Percentiles rank a stretch among this genome's conserved stretches.
These are phyloP conservation scores for Melangyna quadrimaculata DNA, from an alignment of 2,888 invertebrate species.

Conservation along the genomic window DNA sequence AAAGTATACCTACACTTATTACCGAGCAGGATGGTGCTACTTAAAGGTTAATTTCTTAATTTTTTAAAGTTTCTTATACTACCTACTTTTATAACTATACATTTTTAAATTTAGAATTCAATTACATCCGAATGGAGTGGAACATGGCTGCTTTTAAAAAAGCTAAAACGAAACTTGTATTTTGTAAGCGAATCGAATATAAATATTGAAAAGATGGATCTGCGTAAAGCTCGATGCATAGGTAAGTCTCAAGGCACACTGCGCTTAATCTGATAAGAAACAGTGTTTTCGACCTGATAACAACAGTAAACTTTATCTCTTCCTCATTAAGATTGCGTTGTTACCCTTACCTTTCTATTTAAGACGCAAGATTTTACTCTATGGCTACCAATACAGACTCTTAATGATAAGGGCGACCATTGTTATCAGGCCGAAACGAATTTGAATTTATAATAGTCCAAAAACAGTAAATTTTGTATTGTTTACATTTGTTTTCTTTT, in stretches of 20 bases:
- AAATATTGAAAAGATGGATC: conserved; percentile 85
- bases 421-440: too few relatives aligned
- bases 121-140: conserved; percentile 85
- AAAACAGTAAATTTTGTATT: too few relatives aligned
- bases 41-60: conserved; percentile 83
- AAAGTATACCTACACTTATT: conserved; percentile 87
- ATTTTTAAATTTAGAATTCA: conserved; percentile 75
- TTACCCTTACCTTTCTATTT: too few relatives aligned
- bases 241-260: conserved; percentile 81
- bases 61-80: neutral
- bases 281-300: too few relatives aligned
- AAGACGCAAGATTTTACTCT: too few relatives aligned
- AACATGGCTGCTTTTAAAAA: conserved; percentile 90
- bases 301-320: too few relatives aligned
- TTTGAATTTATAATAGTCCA: too few relatives aligned
- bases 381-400: too few relatives aligned
- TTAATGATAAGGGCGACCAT: too few relatives aligned
- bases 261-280: too few relatives aligned
- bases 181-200: conserved; percentile 79
- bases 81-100: neutral
- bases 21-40: conserved; percentile 91
- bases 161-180: conserved; percentile 83
- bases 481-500: too few relatives aligned
- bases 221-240: conserved; percentile 90
- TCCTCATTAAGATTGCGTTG: too few relatives aligned